Base-by-base conservation (phyloP, 2,888 invertebrate genomes). In the Emmelina monodactyla region DNA sequence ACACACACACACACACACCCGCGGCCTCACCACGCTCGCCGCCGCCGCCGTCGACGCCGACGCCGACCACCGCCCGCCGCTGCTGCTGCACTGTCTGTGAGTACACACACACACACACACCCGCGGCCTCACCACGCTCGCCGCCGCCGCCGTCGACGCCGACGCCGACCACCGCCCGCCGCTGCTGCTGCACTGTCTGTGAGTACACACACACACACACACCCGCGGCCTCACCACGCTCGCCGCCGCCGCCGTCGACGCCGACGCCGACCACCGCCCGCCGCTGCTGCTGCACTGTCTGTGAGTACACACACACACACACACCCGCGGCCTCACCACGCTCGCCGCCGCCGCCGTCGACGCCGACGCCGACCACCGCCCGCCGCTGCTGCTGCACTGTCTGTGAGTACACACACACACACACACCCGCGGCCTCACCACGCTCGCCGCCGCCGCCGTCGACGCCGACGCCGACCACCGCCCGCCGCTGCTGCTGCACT, bases 151-250 rank as follows among this genome's bases (percentile, higher is more conserved):
- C 64, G 86, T 87, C 84, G 67, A 70, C 33, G 32, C 31, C 28
- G 11, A 14, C 13, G 16, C 11, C 1, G 32, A 12, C 15, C 10
- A 19, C 2, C 3, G 3, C 9, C 32, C 15, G n/a, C 40, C 40
- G 12, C 36, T 40, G 40, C 29, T 42, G 14, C 37, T 40, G 33
- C 43, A 39, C 13, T 40, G 40, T 50, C 50, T 49, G 54, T 54
- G 11, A 37, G 50, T 46, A n/a, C 9, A 5, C 4, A 89, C n/a
- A 9, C 19, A 9, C 19, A 19, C 19, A 19, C 9, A 9, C 19
- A 92, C 92, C 39, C 85, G 92, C 44, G 92, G 92, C 14, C 83
- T 94, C 39, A 90, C 91, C 43, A 92, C 92, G 68, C 82, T 94
- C 43, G 89, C 91, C n/a, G 91, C 91, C 75, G 88, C 90, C 83